These are phyloP conservation scores for Eremophila alpestris DNA, from an alignment of 2,797 vertebrate genomes.

Conservation along the genomic window DNA sequence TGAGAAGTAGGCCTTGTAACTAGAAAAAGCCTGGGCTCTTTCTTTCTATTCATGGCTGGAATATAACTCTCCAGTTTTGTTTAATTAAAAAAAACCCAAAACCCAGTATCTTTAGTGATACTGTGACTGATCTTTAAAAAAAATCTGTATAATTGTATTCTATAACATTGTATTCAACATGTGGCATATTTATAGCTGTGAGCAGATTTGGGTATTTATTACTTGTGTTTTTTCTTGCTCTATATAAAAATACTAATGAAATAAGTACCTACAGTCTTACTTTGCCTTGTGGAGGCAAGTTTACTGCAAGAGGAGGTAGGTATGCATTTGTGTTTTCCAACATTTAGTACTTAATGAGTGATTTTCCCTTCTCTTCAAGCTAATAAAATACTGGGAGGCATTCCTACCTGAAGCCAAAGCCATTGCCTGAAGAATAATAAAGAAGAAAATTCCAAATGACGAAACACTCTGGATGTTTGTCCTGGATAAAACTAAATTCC, in stretches of 20 bases:
- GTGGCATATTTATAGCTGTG: neutral
- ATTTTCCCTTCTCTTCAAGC: conserved; percentile 74
- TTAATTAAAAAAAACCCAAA: neutral
- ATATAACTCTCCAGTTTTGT: neutral
- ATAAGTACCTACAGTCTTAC: neutral
- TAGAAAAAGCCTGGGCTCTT: neutral
- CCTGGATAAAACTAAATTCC: conserved; percentile 74
- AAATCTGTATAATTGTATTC: neutral
- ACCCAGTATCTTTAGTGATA: neutral
- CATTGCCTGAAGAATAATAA: conserved; percentile 81
- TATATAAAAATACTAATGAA: neutral
- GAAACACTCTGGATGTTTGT: conserved; percentile 68
- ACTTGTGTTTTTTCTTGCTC: neutral
- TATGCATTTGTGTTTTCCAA: neutral
- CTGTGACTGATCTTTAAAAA: neutral
- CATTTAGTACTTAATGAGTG: neutral
- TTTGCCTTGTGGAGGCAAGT: neutral
- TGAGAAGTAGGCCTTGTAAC: neutral
- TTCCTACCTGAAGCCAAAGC: conserved; percentile 99
- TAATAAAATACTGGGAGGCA: conserved; percentile 98
- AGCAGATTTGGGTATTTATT: neutral
- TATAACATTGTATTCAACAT: neutral
- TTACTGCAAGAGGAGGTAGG: neutral
- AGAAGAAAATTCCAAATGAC: conserved; percentile 61
- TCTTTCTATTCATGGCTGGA: neutral